A percentile compares a stretch with the other conserved stretches of the same genome.
phyloP scores from a whole-genome alignment of 2,113 vertebrate species.

The Hippocampus comes region DNA sequence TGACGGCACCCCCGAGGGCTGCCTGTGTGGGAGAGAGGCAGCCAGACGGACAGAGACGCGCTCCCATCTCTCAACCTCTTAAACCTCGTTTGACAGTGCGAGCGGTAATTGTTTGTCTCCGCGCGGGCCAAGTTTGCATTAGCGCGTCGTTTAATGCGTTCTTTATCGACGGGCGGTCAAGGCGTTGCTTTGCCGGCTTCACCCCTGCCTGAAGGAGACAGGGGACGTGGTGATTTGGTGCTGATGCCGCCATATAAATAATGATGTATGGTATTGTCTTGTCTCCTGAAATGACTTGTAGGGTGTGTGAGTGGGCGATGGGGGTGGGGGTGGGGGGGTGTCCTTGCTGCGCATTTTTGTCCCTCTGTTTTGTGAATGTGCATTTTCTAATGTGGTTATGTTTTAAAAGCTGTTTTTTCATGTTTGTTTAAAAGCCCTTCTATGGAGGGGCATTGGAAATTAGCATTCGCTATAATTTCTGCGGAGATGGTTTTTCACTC shows the following conservation, averaged over 20 bases:
- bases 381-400: too few relatives aligned
- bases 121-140: constrained; percentile 48
- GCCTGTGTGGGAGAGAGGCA: constrained; percentile 20
- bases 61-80: constrained; percentile 40
- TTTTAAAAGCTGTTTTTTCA: too few relatives aligned
- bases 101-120: constrained; percentile 62
- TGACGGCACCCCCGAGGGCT: constrained; percentile 68
- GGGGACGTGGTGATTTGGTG: neutral
- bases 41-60: constrained; percentile 23
- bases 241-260: too few relatives aligned
- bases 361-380: too few relatives aligned
- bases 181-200: neutral
- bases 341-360: too few relatives aligned
- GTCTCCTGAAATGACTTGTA: neutral
- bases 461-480: too few relatives aligned
- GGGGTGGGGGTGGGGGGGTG: too few relatives aligned
- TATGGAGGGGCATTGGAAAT: too few relatives aligned
- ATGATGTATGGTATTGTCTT: too few relatives aligned
- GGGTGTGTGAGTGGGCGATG: too few relatives aligned
- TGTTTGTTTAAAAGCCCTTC: too few relatives aligned
- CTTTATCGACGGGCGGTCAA: constrained; percentile 54
- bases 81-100: constrained; percentile 65
- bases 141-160: constrained; percentile 58
- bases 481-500: too few relatives aligned
- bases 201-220: neutral